phyloP scores from a whole-genome alignment of 2,888 invertebrate genomes.

The Conistra vaccinii region DNA sequence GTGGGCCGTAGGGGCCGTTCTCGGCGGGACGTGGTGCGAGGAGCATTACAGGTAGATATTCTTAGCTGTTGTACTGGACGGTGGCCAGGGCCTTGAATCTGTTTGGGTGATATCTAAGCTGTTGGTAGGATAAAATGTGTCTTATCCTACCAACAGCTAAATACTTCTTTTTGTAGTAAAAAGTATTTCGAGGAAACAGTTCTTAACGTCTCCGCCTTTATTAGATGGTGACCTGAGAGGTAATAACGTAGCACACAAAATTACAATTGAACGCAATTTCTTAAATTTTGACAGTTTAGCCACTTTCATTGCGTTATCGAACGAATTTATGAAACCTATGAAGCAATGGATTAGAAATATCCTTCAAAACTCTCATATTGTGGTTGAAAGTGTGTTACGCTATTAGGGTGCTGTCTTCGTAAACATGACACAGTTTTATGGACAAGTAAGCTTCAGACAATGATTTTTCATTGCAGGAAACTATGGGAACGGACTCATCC shows the following conservation, averaged over 20 bases:
- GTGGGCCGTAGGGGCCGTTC: conserved; percentile 86
- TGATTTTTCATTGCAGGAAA: conserved; percentile 74
- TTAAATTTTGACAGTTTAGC: too few species aligned
- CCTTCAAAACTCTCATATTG: too few species aligned
- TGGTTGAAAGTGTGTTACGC: too few species aligned
- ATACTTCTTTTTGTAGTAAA: background rate
- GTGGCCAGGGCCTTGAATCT: background rate
- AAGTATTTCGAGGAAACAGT: background rate
- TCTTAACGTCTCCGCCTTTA: background rate
- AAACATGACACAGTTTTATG: background rate
- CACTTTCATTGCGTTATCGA: too few species aligned
- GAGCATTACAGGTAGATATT: conserved; percentile 83
- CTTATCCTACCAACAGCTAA: too few species aligned
- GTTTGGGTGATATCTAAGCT: too few species aligned
- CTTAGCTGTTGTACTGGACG: background rate
- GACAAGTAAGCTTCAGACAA: background rate
- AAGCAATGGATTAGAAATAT: too few species aligned
- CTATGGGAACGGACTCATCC: conserved; percentile 88
- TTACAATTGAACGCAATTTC: too few species aligned
- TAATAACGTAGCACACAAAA: too few species aligned
- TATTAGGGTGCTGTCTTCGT: background rate
- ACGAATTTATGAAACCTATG: too few species aligned
- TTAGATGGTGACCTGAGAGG: background rate
- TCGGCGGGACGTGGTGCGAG: conserved; percentile 86
- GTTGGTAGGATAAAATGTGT: background rate